phyloP scores from a whole-genome alignment of 2,797 vertebrate species.

The Tarsius wallacei region DNA sequence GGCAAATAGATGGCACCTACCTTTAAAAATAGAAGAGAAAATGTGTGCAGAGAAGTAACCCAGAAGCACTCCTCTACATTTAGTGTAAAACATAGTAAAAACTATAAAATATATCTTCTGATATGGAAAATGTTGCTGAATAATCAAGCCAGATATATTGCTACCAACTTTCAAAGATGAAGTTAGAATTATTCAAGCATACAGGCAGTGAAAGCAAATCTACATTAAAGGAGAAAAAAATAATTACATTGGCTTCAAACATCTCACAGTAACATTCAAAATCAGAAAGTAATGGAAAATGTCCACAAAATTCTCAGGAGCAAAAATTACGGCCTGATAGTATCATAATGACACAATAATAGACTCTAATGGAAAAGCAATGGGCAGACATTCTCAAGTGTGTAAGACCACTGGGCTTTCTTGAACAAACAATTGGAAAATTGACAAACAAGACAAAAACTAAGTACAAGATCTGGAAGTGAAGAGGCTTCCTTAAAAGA shows the following conservation, averaged over 20 bases:
- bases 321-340: not conserved
- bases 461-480: not conserved
- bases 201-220: not conserved
- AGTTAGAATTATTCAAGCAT: constrained; percentile 8
- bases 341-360: not conserved
- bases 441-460: not conserved
- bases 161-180: constrained; percentile 34
- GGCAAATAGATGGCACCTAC: not conserved
- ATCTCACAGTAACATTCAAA: not conserved
- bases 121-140: not conserved
- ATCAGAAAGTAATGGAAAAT: constrained; percentile 4
- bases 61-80: not conserved
- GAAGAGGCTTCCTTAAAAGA: not conserved
- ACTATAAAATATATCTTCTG: not conserved
- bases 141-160: not conserved
- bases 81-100: not conserved
- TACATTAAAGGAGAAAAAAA: not conserved
- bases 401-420: not conserved
- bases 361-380: not conserved
- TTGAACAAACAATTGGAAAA: not conserved
- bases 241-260: not conserved
- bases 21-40: not conserved
- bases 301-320: not conserved
- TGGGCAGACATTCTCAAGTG: not conserved
- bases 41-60: not conserved